A percentile compares a stretch with the other conserved stretches of the same genome.
Conservation (phyloP, 2,113 vertebrate genomes). For the Tricholaema leucomelas region DNA sequence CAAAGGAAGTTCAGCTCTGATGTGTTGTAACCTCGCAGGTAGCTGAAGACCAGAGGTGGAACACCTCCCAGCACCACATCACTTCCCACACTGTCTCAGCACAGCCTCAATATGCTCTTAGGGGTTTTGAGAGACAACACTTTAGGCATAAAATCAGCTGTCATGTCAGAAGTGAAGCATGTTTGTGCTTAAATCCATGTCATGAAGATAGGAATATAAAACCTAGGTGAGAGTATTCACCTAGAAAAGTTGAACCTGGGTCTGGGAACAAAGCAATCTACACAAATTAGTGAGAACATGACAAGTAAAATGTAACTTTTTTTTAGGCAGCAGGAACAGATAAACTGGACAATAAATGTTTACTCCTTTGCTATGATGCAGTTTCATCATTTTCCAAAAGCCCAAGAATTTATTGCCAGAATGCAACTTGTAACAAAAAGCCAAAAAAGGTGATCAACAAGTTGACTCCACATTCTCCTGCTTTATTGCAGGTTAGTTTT, state of each 20-base stretch:
- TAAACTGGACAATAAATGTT: background rate
- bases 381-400: background rate
- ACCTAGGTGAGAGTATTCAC: background rate
- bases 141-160: background rate
- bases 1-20: background rate
- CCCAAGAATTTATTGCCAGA: background rate
- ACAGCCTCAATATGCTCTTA: background rate
- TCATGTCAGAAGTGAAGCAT: accelerated
- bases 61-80: background rate
- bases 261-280: background rate
- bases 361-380: background rate
- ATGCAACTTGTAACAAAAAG: background rate
- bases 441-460: background rate
- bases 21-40: accelerated
- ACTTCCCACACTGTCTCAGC: background rate
- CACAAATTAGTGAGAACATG: background rate
- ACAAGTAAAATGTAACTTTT: background rate
- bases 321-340: background rate
- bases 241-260: background rate
- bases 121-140: background rate
- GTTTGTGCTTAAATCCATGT: background rate
- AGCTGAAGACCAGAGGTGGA: background rate
- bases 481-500: background rate
- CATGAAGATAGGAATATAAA: background rate
- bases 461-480: background rate